phyloP scores from a whole-genome alignment of 2,888 invertebrate genomes.

The Ormia ochracea region DNA sequence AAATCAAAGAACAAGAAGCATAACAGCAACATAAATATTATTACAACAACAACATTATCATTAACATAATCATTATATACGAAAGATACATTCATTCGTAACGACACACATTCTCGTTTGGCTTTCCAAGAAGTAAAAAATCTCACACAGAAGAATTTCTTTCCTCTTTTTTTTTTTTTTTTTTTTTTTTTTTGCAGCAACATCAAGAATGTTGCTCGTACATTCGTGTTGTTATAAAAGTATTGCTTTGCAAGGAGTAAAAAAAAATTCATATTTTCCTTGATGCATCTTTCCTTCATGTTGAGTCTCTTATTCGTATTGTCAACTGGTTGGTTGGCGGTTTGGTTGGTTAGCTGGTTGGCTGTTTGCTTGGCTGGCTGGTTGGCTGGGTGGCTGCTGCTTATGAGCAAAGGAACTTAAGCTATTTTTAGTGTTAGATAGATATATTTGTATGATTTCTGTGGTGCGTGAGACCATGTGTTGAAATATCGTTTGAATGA shows the following conservation, averaged over 20 bases:
- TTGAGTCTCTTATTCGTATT: neutral
- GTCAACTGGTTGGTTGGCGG: neutral
- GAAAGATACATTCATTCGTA: neutral
- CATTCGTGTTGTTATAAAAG: neutral
- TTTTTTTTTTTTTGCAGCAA: conserved; percentile 2
- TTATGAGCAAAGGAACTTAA: conserved; percentile 31
- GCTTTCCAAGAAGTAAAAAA: conserved; percentile 25
- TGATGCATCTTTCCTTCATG: conserved; percentile 3
- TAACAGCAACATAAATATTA: conserved; percentile 19
- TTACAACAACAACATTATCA: conserved; percentile 34
- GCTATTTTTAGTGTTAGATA: conserved; percentile 60
- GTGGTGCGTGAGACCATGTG: conserved; percentile 5
- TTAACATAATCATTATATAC: conserved; percentile 44
- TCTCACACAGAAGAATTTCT: conserved; percentile 16
- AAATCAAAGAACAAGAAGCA: conserved; percentile 5
- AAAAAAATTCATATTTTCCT: neutral
- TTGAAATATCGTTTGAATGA: conserved; percentile 16
- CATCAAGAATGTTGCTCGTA: conserved; percentile 20
- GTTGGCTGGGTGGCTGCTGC: no score
- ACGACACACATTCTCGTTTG: conserved; percentile 31
- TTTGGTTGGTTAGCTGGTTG: no score
- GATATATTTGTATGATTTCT: conserved; percentile 43
- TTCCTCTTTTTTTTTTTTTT: no score
- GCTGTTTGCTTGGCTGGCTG: no score
- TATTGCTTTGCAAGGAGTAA: neutral